These are phyloP conservation scores for Polypedilum pembai DNA, from an alignment of 1,140 invertebrate genomes.

Conservation along the genomic window DNA sequence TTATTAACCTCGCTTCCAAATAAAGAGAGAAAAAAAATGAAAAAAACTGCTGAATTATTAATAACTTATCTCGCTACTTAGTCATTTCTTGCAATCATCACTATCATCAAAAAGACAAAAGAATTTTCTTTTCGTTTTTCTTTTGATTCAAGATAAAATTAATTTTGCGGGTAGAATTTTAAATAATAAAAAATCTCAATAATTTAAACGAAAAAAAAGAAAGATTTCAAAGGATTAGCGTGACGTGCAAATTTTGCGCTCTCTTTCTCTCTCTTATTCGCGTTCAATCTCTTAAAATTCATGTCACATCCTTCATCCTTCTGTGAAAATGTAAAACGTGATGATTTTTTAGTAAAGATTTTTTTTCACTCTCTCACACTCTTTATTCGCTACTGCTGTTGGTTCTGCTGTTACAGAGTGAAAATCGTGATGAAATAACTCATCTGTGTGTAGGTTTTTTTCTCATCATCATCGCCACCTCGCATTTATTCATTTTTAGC, in stretches of 20 bases:
- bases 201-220: too few species aligned
- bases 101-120: background rate
- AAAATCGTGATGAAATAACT: background rate
- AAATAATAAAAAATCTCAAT: background rate
- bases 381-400: background rate
- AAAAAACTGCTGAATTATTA: background rate
- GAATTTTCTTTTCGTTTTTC: background rate
- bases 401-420: too few species aligned
- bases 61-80: background rate
- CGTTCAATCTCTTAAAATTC: conserved; percentile 12
- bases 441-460: background rate
- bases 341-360: conserved; percentile 18
- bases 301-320: background rate
- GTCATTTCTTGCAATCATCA: background rate
- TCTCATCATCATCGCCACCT: background rate
- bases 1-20: too few species aligned
- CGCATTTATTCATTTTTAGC: background rate
- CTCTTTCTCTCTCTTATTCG: too few species aligned
- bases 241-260: conserved; percentile 11
- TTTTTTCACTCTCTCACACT: too few species aligned
- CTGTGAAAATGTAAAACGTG: conserved; percentile 8
- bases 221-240: background rate
- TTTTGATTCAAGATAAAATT: background rate
- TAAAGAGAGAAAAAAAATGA: too few species aligned
- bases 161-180: conserved; percentile 12